Evolutionary conservation across 2,113 vertebrate species (phyloP).

Genomic region (Pedetes capensis): DNA sequence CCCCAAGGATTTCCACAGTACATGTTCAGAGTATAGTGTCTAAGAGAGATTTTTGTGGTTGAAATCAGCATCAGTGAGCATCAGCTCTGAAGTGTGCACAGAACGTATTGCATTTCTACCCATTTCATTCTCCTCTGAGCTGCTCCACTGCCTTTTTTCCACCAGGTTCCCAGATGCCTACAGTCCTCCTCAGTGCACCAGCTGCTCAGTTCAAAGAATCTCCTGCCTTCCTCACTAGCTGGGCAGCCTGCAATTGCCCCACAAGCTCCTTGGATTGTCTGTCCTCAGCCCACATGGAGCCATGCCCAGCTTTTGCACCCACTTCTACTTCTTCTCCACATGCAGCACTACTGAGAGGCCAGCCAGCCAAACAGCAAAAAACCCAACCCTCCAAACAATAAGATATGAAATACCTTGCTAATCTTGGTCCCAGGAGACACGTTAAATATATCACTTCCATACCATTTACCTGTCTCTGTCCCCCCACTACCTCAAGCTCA

Average conservation of each 20-base stretch:
- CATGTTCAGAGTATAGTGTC: neutral
- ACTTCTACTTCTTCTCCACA: neutral
- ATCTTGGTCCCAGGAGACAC: neutral
- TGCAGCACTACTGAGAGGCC: neutral
- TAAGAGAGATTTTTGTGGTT: constrained; percentile 17
- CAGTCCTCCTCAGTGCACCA: neutral
- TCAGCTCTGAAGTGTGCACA: neutral
- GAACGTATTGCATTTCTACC: neutral
- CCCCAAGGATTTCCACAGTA: neutral
- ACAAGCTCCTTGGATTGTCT: neutral
- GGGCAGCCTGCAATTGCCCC: neutral
- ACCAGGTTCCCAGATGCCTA: neutral
- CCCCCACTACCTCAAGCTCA: neutral
- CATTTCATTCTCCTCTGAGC: neutral
- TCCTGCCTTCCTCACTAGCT: neutral
- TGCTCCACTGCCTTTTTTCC: neutral
- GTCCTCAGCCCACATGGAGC: neutral
- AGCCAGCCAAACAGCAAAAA: neutral
- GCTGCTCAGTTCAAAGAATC: neutral
- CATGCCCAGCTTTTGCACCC: neutral
- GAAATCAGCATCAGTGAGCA: neutral
- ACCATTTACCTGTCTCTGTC: neutral
- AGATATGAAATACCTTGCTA: neutral
- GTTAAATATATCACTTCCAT: neutral
- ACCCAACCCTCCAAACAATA: neutral